phyloP scores from a whole-genome alignment of 2,888 invertebrate species.

The Zaprionus obscuricornis region DNA sequence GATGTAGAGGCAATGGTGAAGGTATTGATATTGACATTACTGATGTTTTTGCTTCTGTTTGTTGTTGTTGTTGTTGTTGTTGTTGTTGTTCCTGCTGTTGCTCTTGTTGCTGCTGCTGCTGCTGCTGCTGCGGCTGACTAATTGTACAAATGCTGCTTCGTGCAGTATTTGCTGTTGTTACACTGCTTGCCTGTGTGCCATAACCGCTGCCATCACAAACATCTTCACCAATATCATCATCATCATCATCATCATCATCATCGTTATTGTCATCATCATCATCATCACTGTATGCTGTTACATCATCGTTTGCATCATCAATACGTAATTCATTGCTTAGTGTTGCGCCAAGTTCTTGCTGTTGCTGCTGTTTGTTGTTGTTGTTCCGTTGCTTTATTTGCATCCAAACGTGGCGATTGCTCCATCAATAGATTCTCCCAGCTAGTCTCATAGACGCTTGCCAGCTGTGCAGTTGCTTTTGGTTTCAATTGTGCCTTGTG shows the following conservation, averaged over 20 bases:
- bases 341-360: no score
- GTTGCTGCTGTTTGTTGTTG: not conserved
- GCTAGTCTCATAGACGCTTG: constrained; percentile 84
- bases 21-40: constrained; percentile 9
- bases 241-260: constrained; percentile 35
- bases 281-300: constrained; percentile 28
- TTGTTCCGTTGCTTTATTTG: constrained; percentile 6
- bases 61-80: constrained; percentile 60
- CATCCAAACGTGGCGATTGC: constrained; percentile 53
- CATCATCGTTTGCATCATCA: constrained; percentile 51
- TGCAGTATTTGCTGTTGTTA: constrained; percentile 26
- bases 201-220: constrained; percentile 47
- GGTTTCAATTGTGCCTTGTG: constrained; percentile 78
- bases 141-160: constrained; percentile 4
- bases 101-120: constrained; percentile 63
- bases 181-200: constrained; percentile 36
- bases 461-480: constrained; percentile 80
- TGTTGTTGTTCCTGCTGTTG: constrained; percentile 49
- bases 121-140: constrained; percentile 34
- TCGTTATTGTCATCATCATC: constrained; percentile 27
- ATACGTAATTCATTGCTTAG: constrained; percentile 75
- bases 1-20: constrained; percentile 30
- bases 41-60: constrained; percentile 41
- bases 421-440: constrained; percentile 83
- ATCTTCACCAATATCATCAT: constrained; percentile 47